These are phyloP conservation scores for Zapus hudsonius DNA, from an alignment of 2,113 vertebrate species.

Conservation along the genomic window DNA sequence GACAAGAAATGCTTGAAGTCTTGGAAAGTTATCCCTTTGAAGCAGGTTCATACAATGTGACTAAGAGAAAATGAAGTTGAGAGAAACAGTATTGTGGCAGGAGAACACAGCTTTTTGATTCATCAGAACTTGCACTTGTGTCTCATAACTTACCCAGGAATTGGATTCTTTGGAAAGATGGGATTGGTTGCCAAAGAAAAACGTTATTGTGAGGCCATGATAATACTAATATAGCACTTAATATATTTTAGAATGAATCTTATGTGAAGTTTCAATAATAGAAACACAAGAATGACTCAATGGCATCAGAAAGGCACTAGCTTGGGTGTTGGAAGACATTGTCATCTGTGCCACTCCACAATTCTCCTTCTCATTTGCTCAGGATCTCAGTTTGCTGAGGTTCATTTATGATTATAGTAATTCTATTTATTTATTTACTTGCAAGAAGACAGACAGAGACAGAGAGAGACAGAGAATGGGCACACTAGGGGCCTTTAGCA, in stretches of 20 bases:
- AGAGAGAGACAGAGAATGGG: too few species aligned
- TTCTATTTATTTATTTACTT: too few species aligned
- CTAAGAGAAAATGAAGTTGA: constrained; percentile 50
- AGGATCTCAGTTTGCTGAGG: background rate
- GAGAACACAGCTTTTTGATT: constrained; percentile 37
- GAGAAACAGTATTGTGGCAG: constrained; percentile 12
- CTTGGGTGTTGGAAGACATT: background rate
- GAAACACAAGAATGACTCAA: background rate
- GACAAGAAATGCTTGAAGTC: constrained; percentile 42
- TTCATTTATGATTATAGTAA: too few species aligned
- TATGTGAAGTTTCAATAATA: background rate
- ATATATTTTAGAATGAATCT: constrained; percentile 12
- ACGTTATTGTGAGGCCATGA: background rate
- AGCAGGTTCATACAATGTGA: constrained; percentile 41
- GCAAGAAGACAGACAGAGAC: too few species aligned
- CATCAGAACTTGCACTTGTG: constrained; percentile 49
- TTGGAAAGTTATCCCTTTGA: constrained; percentile 29
- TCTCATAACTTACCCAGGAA: constrained; percentile 33
- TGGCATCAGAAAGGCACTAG: background rate
- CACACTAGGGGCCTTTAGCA: too few species aligned
- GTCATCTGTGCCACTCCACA: background rate
- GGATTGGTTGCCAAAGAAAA: background rate
- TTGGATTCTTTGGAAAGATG: background rate
- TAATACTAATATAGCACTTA: background rate
- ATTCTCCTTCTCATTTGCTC: constrained; percentile 1